Conservation (phyloP, 2,113 vertebrate species). For the Gnathochromis pfefferi region DNA sequence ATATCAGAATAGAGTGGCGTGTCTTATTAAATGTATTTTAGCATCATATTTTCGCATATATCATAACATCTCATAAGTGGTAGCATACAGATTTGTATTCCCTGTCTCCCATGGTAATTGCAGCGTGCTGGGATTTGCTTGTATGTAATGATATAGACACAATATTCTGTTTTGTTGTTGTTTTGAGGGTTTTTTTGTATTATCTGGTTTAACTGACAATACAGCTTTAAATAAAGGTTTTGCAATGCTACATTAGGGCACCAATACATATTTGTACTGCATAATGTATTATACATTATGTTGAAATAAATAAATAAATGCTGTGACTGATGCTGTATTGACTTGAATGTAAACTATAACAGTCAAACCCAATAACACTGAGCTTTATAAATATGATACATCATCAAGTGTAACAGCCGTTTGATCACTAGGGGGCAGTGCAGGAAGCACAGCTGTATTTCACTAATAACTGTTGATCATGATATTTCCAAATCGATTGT, state of each 20-base stretch:
- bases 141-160: background rate
- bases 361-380: fast-evolving
- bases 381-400: background rate
- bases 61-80: background rate
- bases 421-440: background rate
- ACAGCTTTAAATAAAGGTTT: background rate
- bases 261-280: background rate
- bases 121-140: background rate
- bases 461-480: background rate
- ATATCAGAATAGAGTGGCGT: background rate
- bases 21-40: background rate
- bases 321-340: fast-evolving
- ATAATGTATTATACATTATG: background rate
- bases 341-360: background rate
- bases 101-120: background rate
- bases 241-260: background rate
- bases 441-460: background rate
- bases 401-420: background rate
- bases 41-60: background rate
- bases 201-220: background rate
- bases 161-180: background rate
- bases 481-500: background rate
- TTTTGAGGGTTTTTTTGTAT: fast-evolving
- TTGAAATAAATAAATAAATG: background rate
- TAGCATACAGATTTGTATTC: background rate